Base-by-base conservation (phyloP, 2,113 vertebrate genomes). In the Boulengeromyrus knoepffleri region DNA sequence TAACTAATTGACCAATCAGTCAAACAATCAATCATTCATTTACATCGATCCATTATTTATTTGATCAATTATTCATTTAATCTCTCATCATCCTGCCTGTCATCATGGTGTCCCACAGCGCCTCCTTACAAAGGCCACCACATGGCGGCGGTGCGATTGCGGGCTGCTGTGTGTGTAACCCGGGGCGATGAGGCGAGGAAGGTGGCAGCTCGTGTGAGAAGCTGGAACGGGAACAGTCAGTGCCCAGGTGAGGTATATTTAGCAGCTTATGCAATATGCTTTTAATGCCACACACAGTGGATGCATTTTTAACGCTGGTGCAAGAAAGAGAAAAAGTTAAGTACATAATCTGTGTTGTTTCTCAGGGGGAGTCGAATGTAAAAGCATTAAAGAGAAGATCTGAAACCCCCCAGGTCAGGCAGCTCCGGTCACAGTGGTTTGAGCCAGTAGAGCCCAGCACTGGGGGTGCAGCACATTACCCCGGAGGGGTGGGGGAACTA, bases 221-320 rank as follows among this genome's bases (percentile, higher is more conserved):
- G 36, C 27, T n/a, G 85, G 50, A 56, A 9, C 8, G 85, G 92
- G 93, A 94, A 95, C 93, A 94, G 91, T 88, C 8, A 17, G 88
- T 93, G 93, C 50, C 88, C 91, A 90, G 56, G 92, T 92, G 93
- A 90, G 91, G 92, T 92, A 94, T 94, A 95, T 95, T 95, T 95
- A 95, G 94, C 93, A 90, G 91, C 91, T 96, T 96, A 94, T 91
- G 91, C 95, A 96, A 96, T 93, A 91, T 94, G 94, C 95, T 96
- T 95, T 96, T 95, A 94, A 94, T 93, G 95, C 93, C 94, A 93
- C 93, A 94, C 90, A 92, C 92, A 94, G 92, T 92, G 92, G 93
- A 96, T 96, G 92, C 94, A 95, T 94, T 94, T 95, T 94, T 96
- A 94, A 95, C 94, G 93, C 94, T 88, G 66, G 90, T 87, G 19